Evolutionary conservation across 2,888 invertebrate genomes (phyloP), one percentile per base, ranked within the genome.

Genomic region (Saturnia japonica): DNA sequence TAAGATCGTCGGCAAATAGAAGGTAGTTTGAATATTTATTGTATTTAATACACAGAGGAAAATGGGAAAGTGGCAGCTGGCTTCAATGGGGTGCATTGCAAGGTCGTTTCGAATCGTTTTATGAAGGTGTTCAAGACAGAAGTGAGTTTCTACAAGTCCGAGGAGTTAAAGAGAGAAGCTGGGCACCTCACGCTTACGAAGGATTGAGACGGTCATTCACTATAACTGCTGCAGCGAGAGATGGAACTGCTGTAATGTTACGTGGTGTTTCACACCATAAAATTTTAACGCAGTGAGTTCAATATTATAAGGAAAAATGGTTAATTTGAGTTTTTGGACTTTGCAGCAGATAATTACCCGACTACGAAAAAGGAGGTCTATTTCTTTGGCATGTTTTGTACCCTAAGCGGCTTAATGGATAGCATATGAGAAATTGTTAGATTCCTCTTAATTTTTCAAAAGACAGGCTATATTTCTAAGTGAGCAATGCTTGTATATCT

Each of bases 61-160:
- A 87, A 76, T 83, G 88, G 70, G 86, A 87, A 1, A 86, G 90
- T 64, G 87, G 88, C 4, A 95, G 95, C 68, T 96, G 95, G 85
- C 90, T 95, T 74, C 96, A 96, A 80, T 96, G 95, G 88, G 96
- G 96, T 7, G 89, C 93, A 0, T 80, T 96, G 25, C 91, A 95
- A 74, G 96, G 96, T 0, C 93, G 94, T 25, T 82, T 96, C 71
- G 91, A 89, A 70, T 86, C 94, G 0, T 94, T 89, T 72, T 85
- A 93, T 68, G 80, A 88, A 45, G 93, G 91, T 34, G 82, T 84
- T 47, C 74, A 83, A 4, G 84, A 85, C 9, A 79, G 74, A 77
- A 82, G 82, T 82, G 78, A 85, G 69, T 91, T 88, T 73, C 74
- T 96, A 34, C 94, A 95, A 73, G 83, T 95, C 12, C 91, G 95